Conservation (phyloP, 1,140 invertebrate genomes). For the Pseudomyrmex pallidus region DNA sequence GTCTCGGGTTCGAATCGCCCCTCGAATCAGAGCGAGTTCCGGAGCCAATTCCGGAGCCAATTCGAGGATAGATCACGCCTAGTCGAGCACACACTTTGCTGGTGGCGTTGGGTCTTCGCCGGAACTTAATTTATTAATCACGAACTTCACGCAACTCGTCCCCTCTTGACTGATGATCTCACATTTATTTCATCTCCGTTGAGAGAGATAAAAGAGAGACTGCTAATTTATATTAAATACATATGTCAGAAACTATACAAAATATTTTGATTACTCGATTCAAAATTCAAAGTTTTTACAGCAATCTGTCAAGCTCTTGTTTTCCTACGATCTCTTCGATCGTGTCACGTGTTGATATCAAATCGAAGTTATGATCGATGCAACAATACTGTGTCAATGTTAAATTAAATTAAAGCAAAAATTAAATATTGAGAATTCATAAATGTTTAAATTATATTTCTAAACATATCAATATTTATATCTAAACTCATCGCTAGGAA, state of each 20-base stretch:
- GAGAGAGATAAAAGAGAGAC: not conserved
- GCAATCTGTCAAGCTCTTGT: no score
- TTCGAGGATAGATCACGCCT: conserved; percentile 27
- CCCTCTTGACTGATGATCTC: not conserved
- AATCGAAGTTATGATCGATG: not conserved
- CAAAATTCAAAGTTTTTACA: not conserved
- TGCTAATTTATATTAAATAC: not conserved
- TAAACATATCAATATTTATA: conserved; percentile 1
- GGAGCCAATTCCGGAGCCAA: conserved; percentile 28
- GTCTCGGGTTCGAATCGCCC: not conserved
- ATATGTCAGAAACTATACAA: not conserved
- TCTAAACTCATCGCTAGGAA: conserved; percentile 9
- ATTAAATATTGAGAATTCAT: not conserved
- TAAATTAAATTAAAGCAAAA: conserved; percentile 12
- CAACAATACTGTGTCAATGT: not conserved
- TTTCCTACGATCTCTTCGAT: not conserved
- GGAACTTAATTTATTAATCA: conserved; percentile 21
- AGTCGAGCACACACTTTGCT: not conserved
- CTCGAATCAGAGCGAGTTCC: conserved; percentile 1
- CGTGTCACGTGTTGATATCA: not conserved
- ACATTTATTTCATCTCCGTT: not conserved
- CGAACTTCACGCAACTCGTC: not conserved
- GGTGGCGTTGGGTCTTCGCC: not conserved
- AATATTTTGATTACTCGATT: not conserved
- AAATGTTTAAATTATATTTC: not conserved